Evolutionary conservation across 2,888 invertebrate species (phyloP), one percentile per base, ranked within the genome.

Genomic region (Drepanosiphum platanoidis): DNA sequence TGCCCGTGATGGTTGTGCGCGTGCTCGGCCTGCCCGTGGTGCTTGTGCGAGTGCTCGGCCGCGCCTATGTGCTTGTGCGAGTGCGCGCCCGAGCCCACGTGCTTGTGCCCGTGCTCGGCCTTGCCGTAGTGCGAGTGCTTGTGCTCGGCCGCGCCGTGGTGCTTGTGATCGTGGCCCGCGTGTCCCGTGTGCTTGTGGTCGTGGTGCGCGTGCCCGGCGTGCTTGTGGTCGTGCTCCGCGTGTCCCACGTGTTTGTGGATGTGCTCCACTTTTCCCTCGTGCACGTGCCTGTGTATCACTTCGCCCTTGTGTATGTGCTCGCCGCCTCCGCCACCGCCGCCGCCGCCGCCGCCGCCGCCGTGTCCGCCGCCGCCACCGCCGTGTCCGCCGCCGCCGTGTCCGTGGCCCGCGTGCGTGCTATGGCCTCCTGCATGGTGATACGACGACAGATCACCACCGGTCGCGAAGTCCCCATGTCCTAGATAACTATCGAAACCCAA

Each of bases 51-150:
- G 11, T 89, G 87, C 89, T 91, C 89, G 87, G 91, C 90, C 70
- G 90, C 91, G 84, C 90, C 89, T 88, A 91, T 91, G 87, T 92
- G 92, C 86, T 92, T 91, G 87, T 92, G 88, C 32, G 86, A 87
- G 68, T 88, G 88, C 13, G 87, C 91, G 1, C 89, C 89, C 22
- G 87, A 84, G 7, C 87, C 87, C 9, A 88, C 87, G 80, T 88
- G 89, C 88, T 91, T 90, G 86, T 91, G 90, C 1, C 90, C 90
- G 8, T 89, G 90, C 64, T 90, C 90, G 61, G 89, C 87, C 61
- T 90, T 91, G 88, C 89, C 91, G 87, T 90, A 90, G 86, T 90
- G 88, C 27, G 88, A 91, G 87, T 92, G 88, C 36, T 87, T 88
- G 74, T 88, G 88, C 3, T 87, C 87, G 36, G 87, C 87, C 34